Evolutionary conservation across 2,113 vertebrate species (phyloP).

Genomic region (Garra rufa): DNA sequence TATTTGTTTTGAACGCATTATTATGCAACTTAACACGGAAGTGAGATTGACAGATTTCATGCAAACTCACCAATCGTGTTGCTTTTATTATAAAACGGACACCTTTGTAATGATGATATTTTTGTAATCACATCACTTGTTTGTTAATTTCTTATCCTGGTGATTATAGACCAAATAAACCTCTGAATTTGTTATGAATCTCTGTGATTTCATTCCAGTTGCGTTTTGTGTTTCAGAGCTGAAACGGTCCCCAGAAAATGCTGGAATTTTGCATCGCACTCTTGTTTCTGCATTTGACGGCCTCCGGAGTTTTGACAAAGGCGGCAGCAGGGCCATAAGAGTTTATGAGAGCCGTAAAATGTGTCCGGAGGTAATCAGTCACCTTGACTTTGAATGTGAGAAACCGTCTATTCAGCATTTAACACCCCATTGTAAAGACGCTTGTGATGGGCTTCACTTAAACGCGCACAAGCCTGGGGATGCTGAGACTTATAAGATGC

Average conservation of each 20-base stretch:
- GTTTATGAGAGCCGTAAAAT: conserved; percentile 36
- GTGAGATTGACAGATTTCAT: neutral
- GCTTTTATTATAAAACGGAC: conserved; percentile 1
- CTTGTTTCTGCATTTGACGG: conserved; percentile 34
- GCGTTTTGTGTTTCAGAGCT: neutral
- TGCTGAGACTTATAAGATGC: neutral
- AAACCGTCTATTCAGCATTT: conserved; percentile 21
- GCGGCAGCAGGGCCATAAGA: conserved; percentile 17
- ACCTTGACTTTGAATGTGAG: conserved; percentile 48
- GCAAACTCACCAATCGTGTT: neutral
- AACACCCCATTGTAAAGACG: conserved; percentile 2
- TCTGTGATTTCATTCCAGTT: neutral
- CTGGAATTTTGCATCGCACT: neutral
- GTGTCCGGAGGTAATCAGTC: conserved; percentile 11
- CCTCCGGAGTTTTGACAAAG: conserved; percentile 10
- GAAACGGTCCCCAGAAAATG: neutral
- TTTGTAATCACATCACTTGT: conserved; percentile 51
- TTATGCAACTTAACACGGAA: neutral
- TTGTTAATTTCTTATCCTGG: conserved; percentile 28
- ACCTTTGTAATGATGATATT: conserved; percentile 21
- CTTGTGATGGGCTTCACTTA: neutral
- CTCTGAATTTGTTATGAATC: conserved; percentile 19
- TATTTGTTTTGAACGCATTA: neutral
- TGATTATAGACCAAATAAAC: conserved; percentile 54
- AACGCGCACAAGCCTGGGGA: neutral